Evolutionary conservation across 2,888 invertebrate species (phyloP).

Genomic region (Harpagoxenus sublaevis): DNA sequence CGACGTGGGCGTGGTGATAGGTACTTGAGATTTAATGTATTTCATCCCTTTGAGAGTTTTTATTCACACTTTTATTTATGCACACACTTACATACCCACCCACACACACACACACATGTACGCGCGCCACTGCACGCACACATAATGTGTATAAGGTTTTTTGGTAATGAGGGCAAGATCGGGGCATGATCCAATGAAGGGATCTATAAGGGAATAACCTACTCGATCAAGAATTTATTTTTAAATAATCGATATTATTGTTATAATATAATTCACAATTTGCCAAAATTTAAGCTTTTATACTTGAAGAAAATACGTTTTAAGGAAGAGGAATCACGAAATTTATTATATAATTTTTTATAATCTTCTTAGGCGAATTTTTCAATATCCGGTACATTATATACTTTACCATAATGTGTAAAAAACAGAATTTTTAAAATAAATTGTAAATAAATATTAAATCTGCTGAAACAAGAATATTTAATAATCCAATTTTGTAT

Average conservation of each 20-base stretch:
- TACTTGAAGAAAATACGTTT: not conserved
- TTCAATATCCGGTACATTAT: not conserved
- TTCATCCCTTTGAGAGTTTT: not conserved
- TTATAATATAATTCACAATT: not conserved
- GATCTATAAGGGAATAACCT: not conserved
- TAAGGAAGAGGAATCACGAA: not conserved
- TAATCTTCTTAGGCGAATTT: not conserved
- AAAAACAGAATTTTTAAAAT: not conserved
- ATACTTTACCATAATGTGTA: not conserved
- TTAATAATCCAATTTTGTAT: slow-evolving; percentile 14
- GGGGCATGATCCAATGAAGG: too few species aligned
- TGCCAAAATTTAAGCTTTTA: not conserved
- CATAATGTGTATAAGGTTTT: too few species aligned
- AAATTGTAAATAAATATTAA: not conserved
- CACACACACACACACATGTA: not conserved
- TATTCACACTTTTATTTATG: not conserved
- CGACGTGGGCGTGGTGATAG: not conserved
- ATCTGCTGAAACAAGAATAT: not conserved
- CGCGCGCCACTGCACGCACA: too few species aligned
- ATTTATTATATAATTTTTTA: not conserved
- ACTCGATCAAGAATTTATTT: not conserved
- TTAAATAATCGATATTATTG: not conserved
- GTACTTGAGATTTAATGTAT: not conserved
- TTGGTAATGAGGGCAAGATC: too few species aligned
- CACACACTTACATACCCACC: not conserved